Percentiles rank a stretch among this genome's conserved stretches.
Conservation (phyloP, 1,140 invertebrate genomes). For the Drosophila gunungcola region DNA sequence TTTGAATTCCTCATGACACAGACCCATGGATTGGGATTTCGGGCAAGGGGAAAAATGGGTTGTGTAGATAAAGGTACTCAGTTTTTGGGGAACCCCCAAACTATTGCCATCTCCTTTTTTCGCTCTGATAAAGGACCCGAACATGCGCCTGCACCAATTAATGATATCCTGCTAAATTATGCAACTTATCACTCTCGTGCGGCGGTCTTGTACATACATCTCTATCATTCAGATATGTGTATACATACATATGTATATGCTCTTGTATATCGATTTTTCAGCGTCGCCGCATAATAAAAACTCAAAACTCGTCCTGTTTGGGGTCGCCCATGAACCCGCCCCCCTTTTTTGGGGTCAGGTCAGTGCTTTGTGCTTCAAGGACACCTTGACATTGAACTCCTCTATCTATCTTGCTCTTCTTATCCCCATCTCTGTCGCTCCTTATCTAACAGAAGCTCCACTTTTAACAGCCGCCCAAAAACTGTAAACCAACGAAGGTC, state of each 20-base stretch:
- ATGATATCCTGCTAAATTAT: conserved; percentile 79
- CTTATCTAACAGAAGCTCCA: conserved; percentile 20
- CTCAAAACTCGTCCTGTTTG: conserved; percentile 9
- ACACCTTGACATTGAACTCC: conserved; percentile 61
- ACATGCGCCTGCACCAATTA: conserved; percentile 48
- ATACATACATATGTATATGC: conserved; percentile 19
- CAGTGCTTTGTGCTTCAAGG: conserved; percentile 62
- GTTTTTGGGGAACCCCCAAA: conserved; percentile 19
- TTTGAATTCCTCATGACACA: conserved; percentile 9
- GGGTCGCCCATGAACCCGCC: conserved; percentile 5
- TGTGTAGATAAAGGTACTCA: conserved; percentile 1
- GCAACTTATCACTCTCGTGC: conserved; percentile 70
- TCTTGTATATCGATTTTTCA: conserved; percentile 64
- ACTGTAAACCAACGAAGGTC: conserved; percentile 26
- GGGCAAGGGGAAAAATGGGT: not conserved
- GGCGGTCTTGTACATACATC: conserved; percentile 18
- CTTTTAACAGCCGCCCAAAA: conserved; percentile 49
- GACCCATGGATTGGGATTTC: conserved; percentile 2
- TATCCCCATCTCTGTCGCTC: not conserved
- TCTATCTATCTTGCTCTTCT: not conserved
- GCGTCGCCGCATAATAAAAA: conserved; percentile 26
- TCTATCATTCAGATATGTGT: conserved; percentile 34
- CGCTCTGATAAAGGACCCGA: conserved; percentile 36
- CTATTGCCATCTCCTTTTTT: conserved; percentile 5
- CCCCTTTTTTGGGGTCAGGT: conserved; percentile 57